Evolutionary conservation across 2,888 invertebrate species (phyloP).

Genomic region (Ligdia adustata): DNA sequence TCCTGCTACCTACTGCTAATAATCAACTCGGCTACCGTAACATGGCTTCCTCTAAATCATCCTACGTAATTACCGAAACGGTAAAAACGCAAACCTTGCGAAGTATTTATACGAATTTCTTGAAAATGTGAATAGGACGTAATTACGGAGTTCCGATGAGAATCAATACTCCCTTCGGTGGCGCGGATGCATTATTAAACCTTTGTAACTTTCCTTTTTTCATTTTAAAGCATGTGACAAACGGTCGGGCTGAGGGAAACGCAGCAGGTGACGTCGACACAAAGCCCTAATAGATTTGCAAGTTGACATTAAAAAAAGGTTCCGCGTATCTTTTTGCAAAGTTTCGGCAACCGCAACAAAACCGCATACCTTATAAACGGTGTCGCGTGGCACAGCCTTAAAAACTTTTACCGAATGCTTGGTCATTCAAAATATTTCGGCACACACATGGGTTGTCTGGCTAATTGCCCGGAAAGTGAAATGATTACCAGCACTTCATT

Average conservation of each 20-base stretch:
- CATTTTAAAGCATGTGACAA: slow-evolving; percentile 48
- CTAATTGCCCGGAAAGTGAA: slow-evolving; percentile 50
- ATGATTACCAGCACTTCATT: slow-evolving; percentile 32
- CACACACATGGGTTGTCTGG: slow-evolving; percentile 54
- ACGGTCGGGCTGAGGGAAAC: slow-evolving; percentile 38
- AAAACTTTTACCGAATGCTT: slow-evolving; percentile 61
- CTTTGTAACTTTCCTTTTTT: slow-evolving; percentile 45
- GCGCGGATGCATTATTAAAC: slow-evolving; percentile 24
- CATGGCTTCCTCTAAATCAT: slow-evolving; percentile 22
- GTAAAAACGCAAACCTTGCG: slow-evolving; percentile 27
- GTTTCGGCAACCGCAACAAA: slow-evolving; percentile 74
- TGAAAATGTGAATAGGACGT: slow-evolving; percentile 3
- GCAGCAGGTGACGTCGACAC: slow-evolving; percentile 65
- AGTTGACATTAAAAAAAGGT: slow-evolving; percentile 58
- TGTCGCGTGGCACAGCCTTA: slow-evolving; percentile 66
- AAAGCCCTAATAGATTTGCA: slow-evolving; percentile 66
- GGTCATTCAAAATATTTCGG: slow-evolving; percentile 55
- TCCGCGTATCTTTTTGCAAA: slow-evolving; percentile 54
- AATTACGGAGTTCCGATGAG: slow-evolving; percentile 16
- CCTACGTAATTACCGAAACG: slow-evolving; percentile 28
- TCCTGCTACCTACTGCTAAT: slow-evolving; percentile 38
- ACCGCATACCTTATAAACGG: slow-evolving; percentile 67
- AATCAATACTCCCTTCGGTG: slow-evolving; percentile 9
- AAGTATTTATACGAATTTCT: slow-evolving; percentile 15
- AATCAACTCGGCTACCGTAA: slow-evolving; percentile 37